Conservation (phyloP, 2,113 vertebrate genomes). For the Nothocercus nigrocapillus region DNA sequence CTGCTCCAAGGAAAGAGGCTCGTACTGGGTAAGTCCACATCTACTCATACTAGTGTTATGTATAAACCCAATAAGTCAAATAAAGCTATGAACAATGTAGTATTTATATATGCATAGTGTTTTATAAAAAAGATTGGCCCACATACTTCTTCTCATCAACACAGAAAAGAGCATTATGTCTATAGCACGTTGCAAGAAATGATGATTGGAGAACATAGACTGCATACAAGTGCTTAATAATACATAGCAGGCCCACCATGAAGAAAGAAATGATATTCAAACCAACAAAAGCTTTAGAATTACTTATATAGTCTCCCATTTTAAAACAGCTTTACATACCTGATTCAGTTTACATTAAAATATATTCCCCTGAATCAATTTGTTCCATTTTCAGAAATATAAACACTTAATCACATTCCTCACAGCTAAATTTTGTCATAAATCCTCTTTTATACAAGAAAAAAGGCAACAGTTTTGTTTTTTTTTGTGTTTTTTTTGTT, state of each 20-base stretch:
- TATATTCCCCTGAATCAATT: slow-evolving; percentile 91
- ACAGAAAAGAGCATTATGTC: slow-evolving; percentile 90
- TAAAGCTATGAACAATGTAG: slow-evolving; percentile 99
- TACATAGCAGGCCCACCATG: slow-evolving; percentile 92
- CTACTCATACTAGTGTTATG: slow-evolving; percentile 91
- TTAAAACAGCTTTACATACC: slow-evolving; percentile 96
- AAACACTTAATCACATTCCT: slow-evolving; percentile 97
- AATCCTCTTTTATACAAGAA: slow-evolving; percentile 99
- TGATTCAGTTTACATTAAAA: slow-evolving; percentile 98
- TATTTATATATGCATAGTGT: slow-evolving; percentile 99
- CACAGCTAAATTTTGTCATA: slow-evolving; percentile 93
- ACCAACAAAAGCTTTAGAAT: slow-evolving; percentile 87
- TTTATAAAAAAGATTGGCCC: slow-evolving; percentile 96
- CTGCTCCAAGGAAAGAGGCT: slow-evolving; percentile 90
- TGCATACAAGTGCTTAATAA: slow-evolving; percentile 91
- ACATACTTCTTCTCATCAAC: slow-evolving; percentile 93
- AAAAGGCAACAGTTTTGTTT: slow-evolving; percentile 96
- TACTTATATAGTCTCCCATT: slow-evolving; percentile 87
- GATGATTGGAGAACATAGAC: slow-evolving; percentile 90
- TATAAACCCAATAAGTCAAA: slow-evolving; percentile 93
- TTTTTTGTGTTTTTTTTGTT: slow-evolving; percentile 73
- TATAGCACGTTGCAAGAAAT: slow-evolving; percentile 89
- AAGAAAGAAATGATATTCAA: slow-evolving; percentile 82
- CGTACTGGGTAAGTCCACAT: slow-evolving; percentile 87
- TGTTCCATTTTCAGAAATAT: slow-evolving; percentile 94